Conservation (phyloP, 2,113 vertebrate genomes). For the Scartelaos histophorus region DNA sequence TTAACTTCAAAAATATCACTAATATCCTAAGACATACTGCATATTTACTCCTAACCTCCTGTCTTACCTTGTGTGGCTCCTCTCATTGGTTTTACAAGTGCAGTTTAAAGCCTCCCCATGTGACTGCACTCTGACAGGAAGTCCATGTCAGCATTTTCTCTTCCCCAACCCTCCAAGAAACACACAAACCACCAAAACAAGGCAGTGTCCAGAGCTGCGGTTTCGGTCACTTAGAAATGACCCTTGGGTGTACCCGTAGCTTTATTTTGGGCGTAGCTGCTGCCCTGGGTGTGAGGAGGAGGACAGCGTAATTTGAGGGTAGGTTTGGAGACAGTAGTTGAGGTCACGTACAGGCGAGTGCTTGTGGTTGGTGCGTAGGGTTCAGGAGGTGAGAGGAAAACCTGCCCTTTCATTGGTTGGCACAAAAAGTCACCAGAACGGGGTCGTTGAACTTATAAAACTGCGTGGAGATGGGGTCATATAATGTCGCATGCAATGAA, state of each 20-base stretch:
- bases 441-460: slow-evolving; percentile 24
- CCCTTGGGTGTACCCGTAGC: neutral
- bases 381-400: slow-evolving; percentile 28
- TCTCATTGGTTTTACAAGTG: slow-evolving; percentile 27
- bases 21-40: neutral
- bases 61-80: slow-evolving; percentile 48
- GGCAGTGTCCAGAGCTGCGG: neutral
- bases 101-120: slow-evolving; percentile 62
- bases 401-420: slow-evolving; percentile 22
- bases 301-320: slow-evolving; percentile 15
- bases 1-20: too few species aligned
- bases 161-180: slow-evolving; percentile 53
- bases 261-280: neutral
- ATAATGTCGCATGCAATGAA: too few species aligned
- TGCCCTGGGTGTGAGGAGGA: neutral
- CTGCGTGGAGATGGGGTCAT: too few species aligned
- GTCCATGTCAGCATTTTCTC: slow-evolving; percentile 71
- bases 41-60: neutral
- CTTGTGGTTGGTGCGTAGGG: slow-evolving; percentile 25
- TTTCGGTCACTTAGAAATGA: neutral
- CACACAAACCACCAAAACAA: slow-evolving; percentile 45
- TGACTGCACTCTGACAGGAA: slow-evolving; percentile 75
- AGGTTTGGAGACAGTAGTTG: slow-evolving; percentile 5
- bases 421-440: slow-evolving; percentile 16
- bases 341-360: slow-evolving; percentile 26